Evolutionary conservation across 1,140 invertebrate species (phyloP).

Genomic region (Samia ricini): DNA sequence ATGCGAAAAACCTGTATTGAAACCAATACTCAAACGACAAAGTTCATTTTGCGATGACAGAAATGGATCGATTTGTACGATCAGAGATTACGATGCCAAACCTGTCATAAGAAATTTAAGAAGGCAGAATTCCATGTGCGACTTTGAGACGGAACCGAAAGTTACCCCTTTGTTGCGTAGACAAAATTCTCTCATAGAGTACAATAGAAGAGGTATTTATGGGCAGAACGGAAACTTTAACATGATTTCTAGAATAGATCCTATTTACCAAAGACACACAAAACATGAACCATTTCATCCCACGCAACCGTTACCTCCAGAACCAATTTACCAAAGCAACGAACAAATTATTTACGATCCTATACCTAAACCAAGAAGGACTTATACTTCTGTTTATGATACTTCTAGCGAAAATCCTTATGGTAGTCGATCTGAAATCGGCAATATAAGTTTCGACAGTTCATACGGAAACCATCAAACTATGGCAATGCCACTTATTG

Average conservation of each 20-base stretch:
- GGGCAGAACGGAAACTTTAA: conserved; percentile 69
- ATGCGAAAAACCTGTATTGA: conserved; percentile 69
- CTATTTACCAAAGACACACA: conserved; percentile 75
- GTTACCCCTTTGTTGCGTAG: conserved; percentile 73
- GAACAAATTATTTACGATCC: conserved; percentile 70
- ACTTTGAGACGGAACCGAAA: conserved; percentile 77
- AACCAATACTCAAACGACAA: conserved; percentile 73
- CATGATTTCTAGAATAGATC: conserved; percentile 78
- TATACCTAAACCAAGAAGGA: conserved; percentile 72
- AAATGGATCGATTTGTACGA: conserved; percentile 61
- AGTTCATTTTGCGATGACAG: conserved; percentile 73
- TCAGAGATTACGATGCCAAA: conserved; percentile 68
- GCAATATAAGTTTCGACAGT: conserved; percentile 62
- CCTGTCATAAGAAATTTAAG: conserved; percentile 55
- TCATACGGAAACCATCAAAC: conserved; percentile 63
- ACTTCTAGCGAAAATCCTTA: conserved; percentile 68
- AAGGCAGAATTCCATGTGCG: conserved; percentile 74
- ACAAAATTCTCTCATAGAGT: conserved; percentile 77
- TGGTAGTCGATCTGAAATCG: conserved; percentile 61
- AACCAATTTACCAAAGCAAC: conserved; percentile 74
- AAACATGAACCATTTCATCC: conserved; percentile 75
- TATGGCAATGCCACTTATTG: conserved; percentile 55
- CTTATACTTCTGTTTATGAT: conserved; percentile 68
- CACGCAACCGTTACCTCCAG: conserved; percentile 71
- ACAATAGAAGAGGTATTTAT: conserved; percentile 69